These are phyloP conservation scores for Halcyon senegalensis DNA, from an alignment of 2,113 vertebrate genomes.

Conservation along the genomic window DNA sequence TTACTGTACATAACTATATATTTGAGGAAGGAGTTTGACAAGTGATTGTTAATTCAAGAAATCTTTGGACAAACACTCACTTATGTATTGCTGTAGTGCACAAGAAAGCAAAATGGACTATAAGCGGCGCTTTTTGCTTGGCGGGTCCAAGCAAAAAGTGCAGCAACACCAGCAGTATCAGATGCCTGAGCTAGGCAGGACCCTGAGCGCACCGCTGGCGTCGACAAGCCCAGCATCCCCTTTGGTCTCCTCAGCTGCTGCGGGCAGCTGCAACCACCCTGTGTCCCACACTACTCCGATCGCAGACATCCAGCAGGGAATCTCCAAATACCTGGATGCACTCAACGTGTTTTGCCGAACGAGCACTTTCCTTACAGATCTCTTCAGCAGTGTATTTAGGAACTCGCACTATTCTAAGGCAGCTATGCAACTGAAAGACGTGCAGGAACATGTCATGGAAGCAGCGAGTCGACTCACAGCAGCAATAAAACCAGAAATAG, in stretches of 20 bases:
- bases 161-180: constrained; percentile 98
- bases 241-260: constrained; percentile 81
- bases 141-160: constrained; percentile 99
- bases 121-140: constrained; percentile 99
- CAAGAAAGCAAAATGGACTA: constrained; percentile 99
- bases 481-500: constrained; percentile 99
- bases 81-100: constrained; percentile 99
- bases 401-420: constrained; percentile 98
- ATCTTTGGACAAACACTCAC: constrained; percentile 73
- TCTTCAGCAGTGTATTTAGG: constrained; percentile 97
- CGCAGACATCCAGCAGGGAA: constrained; percentile 98
- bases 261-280: constrained; percentile 78
- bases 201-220: constrained; percentile 89
- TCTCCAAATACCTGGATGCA: constrained; percentile 97
- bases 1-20: constrained; percentile 82
- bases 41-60: constrained; percentile 51
- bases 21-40: constrained; percentile 60
- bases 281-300: constrained; percentile 86
- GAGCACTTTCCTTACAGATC: constrained; percentile 96
- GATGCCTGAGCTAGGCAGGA: constrained; percentile 93
- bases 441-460: constrained; percentile 99
- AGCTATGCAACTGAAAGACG: constrained; percentile 98
- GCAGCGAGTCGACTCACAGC: constrained; percentile 95
- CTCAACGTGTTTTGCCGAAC: constrained; percentile 97
- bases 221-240: constrained; percentile 80